Evolutionary conservation across 92 coral and sea anemone genomes (phyloP).

Genomic region (Epizoanthus scotinus): DNA sequence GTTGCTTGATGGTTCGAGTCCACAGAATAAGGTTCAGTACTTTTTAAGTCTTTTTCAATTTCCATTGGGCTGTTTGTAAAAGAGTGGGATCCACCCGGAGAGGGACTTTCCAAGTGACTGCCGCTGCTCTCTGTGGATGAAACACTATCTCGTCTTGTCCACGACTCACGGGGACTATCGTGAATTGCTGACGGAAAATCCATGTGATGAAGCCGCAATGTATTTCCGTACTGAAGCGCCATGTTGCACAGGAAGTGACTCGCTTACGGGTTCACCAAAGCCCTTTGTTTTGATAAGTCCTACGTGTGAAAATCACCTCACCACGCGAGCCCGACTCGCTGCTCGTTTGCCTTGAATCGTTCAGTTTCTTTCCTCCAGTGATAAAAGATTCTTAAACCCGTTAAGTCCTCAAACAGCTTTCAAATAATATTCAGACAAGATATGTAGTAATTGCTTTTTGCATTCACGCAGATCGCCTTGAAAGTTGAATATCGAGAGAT

Average conservation of each 20-base stretch:
- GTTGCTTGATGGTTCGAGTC: constrained; percentile 16
- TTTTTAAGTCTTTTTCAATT: constrained; percentile 34
- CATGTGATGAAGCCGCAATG: constrained; percentile 78
- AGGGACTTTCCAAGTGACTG: constrained; percentile 26
- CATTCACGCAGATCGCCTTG: background rate
- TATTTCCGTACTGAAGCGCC: constrained; percentile 79
- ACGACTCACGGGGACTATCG: constrained; percentile 23
- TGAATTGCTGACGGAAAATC: constrained; percentile 56
- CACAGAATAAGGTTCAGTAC: background rate
- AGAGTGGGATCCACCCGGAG: constrained; percentile 9
- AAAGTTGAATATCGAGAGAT: background rate
- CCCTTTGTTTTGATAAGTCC: constrained; percentile 34
- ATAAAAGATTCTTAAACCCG: background rate
- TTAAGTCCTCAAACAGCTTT: constrained; percentile 4
- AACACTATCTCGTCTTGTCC: constrained; percentile 25
- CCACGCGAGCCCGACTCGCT: constrained; percentile 26
- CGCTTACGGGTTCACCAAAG: constrained; percentile 22
- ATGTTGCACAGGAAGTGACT: constrained; percentile 41
- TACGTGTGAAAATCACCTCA: constrained; percentile 37
- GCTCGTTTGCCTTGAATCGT: constrained; percentile 15
- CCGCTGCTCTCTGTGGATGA: constrained; percentile 24
- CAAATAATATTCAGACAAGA: background rate
- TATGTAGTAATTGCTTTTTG: constrained; percentile 6
- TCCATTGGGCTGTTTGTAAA: constrained; percentile 19
- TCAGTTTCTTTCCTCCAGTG: background rate